These are phyloP conservation scores for Synergus itoensis DNA, from an alignment of 2,888 invertebrate species.

Conservation along the genomic window DNA sequence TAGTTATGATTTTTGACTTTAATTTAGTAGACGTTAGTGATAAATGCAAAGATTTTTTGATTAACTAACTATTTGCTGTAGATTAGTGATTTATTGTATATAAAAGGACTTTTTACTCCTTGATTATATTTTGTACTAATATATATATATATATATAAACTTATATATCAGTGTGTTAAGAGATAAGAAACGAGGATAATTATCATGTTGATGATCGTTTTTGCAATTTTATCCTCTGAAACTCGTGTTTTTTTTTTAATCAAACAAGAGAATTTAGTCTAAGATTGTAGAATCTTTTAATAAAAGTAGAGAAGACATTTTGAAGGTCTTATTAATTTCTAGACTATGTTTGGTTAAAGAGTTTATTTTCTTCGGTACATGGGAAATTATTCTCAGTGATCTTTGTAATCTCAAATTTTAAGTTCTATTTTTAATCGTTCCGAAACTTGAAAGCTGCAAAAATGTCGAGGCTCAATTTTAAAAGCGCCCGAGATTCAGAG, in stretches of 20 bases:
- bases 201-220: slow-evolving; percentile 17
- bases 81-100: slow-evolving; percentile 40
- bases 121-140: slow-evolving; percentile 41
- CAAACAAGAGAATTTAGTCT: slow-evolving; percentile 1
- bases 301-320: not conserved
- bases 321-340: not conserved
- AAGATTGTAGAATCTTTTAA: slow-evolving; percentile 13
- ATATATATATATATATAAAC: slow-evolving; percentile 42
- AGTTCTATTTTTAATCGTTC: not conserved
- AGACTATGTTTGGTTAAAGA: not conserved
- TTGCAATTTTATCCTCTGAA: not conserved
- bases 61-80: not conserved
- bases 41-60: not conserved
- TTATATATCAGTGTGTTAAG: slow-evolving; percentile 26
- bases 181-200: not conserved
- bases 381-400: not conserved
- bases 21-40: not conserved
- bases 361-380: slow-evolving; percentile 29
- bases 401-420: not conserved
- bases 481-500: not conserved
- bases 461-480: not conserved
- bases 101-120: slow-evolving; percentile 10
- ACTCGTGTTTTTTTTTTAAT: slow-evolving; percentile 1
- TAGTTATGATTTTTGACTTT: not conserved
- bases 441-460: not conserved